These are phyloP conservation scores for Cebidichthys violaceus DNA, from an alignment of 2,113 vertebrate genomes.

Conservation along the genomic window DNA sequence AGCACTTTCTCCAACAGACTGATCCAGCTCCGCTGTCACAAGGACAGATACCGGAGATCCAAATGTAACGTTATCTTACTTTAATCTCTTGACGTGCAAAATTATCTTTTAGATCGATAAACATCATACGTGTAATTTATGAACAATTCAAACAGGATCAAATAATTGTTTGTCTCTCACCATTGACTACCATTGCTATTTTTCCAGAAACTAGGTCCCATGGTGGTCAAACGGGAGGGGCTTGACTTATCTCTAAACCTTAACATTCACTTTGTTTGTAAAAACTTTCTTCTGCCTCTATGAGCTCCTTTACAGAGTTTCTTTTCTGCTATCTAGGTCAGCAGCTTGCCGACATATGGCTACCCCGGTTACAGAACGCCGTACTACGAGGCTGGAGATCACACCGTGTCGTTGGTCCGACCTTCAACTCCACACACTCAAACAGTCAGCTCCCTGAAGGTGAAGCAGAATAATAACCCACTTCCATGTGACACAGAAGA, in stretches of 20 bases:
- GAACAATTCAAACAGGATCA: no score
- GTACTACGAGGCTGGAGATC: neutral
- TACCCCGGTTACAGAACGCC: fast-evolving
- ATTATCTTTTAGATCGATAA: no score
- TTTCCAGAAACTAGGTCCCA: no score
- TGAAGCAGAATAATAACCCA: constrained; percentile 44
- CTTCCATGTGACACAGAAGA: constrained; percentile 64
- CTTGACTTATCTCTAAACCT: neutral
- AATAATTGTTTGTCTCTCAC: no score
- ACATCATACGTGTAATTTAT: no score
- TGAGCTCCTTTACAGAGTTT: neutral
- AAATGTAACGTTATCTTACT: no score
- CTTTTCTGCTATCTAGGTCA: constrained; percentile 52
- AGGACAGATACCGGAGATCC: no score
- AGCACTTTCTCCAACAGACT: no score
- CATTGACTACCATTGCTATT: no score
- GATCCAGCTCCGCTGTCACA: no score
- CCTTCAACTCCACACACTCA: constrained; percentile 33
- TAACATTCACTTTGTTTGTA: neutral
- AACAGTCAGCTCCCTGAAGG: constrained; percentile 65
- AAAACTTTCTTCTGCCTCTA: no score
- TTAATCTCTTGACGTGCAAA: no score
- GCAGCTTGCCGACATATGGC: neutral
- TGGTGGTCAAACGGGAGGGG: neutral
- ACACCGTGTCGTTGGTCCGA: constrained; percentile 9